Evolutionary conservation across 2,797 vertebrate species (phyloP).

Genomic region (Argentina silus): DNA sequence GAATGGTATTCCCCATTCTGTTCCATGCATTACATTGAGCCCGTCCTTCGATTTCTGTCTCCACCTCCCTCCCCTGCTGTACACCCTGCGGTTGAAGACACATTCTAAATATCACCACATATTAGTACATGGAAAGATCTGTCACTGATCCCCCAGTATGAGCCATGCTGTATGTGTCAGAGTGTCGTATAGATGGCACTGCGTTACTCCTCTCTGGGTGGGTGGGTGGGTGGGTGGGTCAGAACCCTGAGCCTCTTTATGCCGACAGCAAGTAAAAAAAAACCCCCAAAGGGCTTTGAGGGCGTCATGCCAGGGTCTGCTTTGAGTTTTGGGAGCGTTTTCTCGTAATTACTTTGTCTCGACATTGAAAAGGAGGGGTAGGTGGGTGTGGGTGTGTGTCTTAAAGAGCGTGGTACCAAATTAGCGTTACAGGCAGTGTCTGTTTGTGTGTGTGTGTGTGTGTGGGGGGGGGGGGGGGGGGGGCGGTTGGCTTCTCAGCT

Average conservation of each 20-base stretch:
- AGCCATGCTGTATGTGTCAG: conserved; percentile 7
- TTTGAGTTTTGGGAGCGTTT: conserved; percentile 55
- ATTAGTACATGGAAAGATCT: conserved; percentile 28
- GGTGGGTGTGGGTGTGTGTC: conserved; percentile 40
- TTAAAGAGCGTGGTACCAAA: conserved; percentile 45
- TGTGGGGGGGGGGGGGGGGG: conserved; percentile 46
- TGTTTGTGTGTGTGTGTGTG: conserved; percentile 37
- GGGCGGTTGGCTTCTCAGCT: conserved; percentile 44
- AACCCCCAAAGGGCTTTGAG: conserved; percentile 25
- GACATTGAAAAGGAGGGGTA: conserved; percentile 29
- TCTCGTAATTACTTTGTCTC: conserved; percentile 64
- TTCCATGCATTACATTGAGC: no score
- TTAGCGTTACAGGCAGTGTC: conserved; percentile 50
- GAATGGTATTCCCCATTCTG: no score
- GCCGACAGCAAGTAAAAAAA: conserved; percentile 24
- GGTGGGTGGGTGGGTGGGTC: conserved; percentile 31
- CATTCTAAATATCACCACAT: conserved; percentile 49
- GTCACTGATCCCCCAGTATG: conserved; percentile 34
- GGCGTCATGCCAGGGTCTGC: conserved; percentile 55
- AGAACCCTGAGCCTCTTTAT: not conserved
- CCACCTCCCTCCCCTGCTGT: no score
- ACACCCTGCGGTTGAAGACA: conserved; percentile 39
- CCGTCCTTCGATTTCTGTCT: no score
- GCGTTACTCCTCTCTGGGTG: conserved; percentile 22
- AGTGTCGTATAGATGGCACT: conserved; percentile 39